Conservation (phyloP, 1,140 invertebrate species). For the Samia ricini region DNA sequence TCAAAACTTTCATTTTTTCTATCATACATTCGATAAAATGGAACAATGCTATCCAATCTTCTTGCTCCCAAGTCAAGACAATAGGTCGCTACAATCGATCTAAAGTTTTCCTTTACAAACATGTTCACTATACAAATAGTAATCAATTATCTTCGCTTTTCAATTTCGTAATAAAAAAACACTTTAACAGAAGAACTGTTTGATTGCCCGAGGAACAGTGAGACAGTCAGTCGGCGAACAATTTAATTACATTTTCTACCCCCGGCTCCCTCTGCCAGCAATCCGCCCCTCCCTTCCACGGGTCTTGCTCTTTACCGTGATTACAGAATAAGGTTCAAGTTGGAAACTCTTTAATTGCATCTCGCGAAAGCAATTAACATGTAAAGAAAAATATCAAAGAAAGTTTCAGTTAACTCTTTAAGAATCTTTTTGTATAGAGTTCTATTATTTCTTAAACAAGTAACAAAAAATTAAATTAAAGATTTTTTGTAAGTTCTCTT, state of each 20-base stretch:
- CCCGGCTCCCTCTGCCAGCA: too few relatives aligned
- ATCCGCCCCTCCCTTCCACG: background rate
- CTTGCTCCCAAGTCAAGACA: too few relatives aligned
- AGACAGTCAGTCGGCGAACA: background rate
- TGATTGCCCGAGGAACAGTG: background rate
- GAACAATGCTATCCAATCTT: too few relatives aligned
- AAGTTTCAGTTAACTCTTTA: background rate
- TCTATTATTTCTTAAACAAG: background rate
- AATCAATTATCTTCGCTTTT: background rate
- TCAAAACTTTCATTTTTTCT: too few relatives aligned
- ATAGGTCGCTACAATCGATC: too few relatives aligned
- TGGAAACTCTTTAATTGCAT: background rate
- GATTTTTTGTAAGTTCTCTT: too few relatives aligned
- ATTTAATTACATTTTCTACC: conserved; percentile 1
- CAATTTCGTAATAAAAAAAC: background rate
- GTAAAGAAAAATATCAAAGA: background rate
- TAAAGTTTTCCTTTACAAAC: background rate
- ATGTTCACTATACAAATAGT: background rate
- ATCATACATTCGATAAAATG: too few relatives aligned
- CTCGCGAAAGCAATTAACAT: background rate
- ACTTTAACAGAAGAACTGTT: background rate
- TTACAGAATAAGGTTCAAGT: background rate
- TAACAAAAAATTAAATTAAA: too few relatives aligned
- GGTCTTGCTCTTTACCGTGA: background rate
- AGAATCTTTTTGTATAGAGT: background rate